These are phyloP conservation scores for Pseudopleuronectes americanus DNA, from an alignment of 2,797 vertebrate species.

Conservation along the genomic window DNA sequence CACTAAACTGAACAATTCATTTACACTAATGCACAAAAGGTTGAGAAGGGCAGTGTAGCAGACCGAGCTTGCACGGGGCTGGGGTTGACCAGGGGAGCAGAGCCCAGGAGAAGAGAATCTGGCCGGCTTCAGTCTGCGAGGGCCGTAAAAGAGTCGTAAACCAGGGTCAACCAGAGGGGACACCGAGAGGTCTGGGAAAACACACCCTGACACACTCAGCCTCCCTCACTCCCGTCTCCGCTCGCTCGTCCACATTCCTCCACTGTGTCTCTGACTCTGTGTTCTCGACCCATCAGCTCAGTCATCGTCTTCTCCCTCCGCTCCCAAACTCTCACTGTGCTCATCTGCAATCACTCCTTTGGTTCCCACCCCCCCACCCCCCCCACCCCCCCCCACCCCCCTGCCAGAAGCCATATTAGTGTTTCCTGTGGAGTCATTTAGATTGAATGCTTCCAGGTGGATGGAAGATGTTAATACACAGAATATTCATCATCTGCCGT, in stretches of 20 bases:
- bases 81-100: slow-evolving; percentile 61
- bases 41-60: slow-evolving; percentile 24
- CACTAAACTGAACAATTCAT: slow-evolving; percentile 16
- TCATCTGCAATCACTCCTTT: slow-evolving; percentile 33
- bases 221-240: slow-evolving; percentile 48
- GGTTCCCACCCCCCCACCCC: background rate
- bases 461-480: background rate
- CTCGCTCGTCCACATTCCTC: slow-evolving; percentile 55
- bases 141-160: slow-evolving; percentile 79
- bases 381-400: too few species aligned
- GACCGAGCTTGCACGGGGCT: slow-evolving; percentile 49
- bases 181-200: slow-evolving; percentile 68
- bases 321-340: slow-evolving; percentile 35
- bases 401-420: slow-evolving; percentile 31
- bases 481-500: slow-evolving; percentile 3
- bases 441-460: slow-evolving; percentile 34
- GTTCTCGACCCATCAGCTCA: slow-evolving; percentile 45
- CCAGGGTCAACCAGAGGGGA: slow-evolving; percentile 76
- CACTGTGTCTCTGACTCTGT: slow-evolving; percentile 33
- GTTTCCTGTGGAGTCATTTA: slow-evolving; percentile 33
- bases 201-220: slow-evolving; percentile 51
- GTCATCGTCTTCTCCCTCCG: slow-evolving; percentile 41
- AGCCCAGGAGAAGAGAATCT: slow-evolving; percentile 66
- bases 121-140: slow-evolving; percentile 66
- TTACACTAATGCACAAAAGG: slow-evolving; percentile 16